Conservation (phyloP, 2,888 invertebrate genomes). For the Doris montereyensis region DNA sequence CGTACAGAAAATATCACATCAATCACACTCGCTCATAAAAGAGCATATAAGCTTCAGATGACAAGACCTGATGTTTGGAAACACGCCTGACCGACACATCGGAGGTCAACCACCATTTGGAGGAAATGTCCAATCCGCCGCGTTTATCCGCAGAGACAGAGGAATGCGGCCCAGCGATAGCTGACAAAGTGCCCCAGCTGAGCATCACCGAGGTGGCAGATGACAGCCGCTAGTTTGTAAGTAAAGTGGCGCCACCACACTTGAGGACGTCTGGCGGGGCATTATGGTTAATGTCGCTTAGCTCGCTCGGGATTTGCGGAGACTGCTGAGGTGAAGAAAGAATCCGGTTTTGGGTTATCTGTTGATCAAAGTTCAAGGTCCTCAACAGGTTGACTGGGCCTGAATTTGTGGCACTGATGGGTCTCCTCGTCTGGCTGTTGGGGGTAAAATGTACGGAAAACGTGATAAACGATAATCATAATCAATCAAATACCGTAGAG, state of each 20-base stretch:
- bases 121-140: conserved; percentile 57
- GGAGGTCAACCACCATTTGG: conserved; percentile 89
- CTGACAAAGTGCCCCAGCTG: conserved; percentile 96
- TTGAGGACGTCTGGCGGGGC: conserved; percentile 40
- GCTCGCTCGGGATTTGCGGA: conserved; percentile 40
- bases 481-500: too few species aligned
- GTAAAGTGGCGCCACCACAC: conserved; percentile 71
- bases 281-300: conserved; percentile 50
- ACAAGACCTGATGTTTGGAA: conserved; percentile 85
- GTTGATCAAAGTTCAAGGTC: conserved; percentile 67
- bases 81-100: conserved; percentile 89
- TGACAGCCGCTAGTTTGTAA: conserved; percentile 87
- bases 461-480: background rate
- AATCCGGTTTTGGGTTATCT: conserved; percentile 60
- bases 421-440: background rate
- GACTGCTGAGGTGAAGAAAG: conserved; percentile 47
- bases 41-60: conserved; percentile 90
- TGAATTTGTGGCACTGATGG: conserved; percentile 45
- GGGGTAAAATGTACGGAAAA: background rate
- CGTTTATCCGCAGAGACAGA: background rate
- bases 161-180: conserved; percentile 86
- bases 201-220: conserved; percentile 92
- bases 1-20: too few species aligned
- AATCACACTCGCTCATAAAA: conserved; percentile 88
- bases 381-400: conserved; percentile 66